These are phyloP conservation scores for Zosterops lateralis DNA, from an alignment of 2,113 vertebrate species.

Conservation along the genomic window DNA sequence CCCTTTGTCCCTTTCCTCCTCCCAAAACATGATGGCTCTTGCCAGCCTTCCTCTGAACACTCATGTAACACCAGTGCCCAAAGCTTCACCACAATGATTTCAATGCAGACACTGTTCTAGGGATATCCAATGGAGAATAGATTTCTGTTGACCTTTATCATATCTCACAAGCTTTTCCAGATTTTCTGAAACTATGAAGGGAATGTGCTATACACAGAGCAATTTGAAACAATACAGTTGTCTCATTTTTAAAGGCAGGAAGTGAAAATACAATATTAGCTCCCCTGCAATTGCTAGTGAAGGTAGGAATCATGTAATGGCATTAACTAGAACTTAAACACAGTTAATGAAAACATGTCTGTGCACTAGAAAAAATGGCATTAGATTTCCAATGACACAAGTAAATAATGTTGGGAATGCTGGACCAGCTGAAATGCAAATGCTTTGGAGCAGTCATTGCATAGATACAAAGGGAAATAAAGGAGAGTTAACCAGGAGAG, in stretches of 20 bases:
- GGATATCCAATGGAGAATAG: neutral
- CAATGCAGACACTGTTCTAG: neutral
- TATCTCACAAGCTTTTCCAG: neutral
- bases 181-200: slow-evolving; percentile 9
- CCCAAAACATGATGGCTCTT: neutral
- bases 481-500: neutral
- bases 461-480: neutral
- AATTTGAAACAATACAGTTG: neutral
- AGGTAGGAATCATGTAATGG: neutral
- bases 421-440: neutral
- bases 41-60: neutral
- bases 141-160: slow-evolving; percentile 14
- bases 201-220: neutral
- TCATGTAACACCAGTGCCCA: neutral
- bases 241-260: slow-evolving; percentile 9
- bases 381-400: neutral
- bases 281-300: neutral
- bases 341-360: neutral
- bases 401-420: neutral
- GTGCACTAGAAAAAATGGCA: neutral
- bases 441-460: neutral
- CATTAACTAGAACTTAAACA: neutral
- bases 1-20: neutral
- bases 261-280: neutral
- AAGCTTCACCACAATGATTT: neutral